phyloP scores from a whole-genome alignment of 1,140 invertebrate species.

The Scaptodrosophila lebanonensis region DNA sequence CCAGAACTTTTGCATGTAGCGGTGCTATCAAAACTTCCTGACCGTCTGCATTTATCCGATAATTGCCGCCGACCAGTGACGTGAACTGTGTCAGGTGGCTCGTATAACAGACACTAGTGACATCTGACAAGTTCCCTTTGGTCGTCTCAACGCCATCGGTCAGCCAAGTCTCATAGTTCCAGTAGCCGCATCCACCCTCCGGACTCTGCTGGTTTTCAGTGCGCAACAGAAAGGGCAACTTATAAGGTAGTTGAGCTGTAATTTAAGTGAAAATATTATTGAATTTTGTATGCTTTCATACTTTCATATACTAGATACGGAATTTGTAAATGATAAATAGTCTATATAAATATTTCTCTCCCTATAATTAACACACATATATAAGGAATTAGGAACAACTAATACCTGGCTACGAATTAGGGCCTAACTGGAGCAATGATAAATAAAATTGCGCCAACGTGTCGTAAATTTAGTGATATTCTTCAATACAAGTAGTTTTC shows the following conservation, averaged over 20 bases:
- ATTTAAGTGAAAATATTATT: too few species aligned
- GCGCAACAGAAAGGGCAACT: constrained; percentile 50
- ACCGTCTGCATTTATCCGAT: constrained; percentile 51
- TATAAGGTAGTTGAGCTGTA: constrained; percentile 31
- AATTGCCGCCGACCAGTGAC: constrained; percentile 78
- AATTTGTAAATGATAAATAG: too few species aligned
- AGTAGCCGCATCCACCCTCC: constrained; percentile 63
- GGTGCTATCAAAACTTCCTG: constrained; percentile 63
- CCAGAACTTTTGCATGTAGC: constrained; percentile 78
- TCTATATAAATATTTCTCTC: too few species aligned
- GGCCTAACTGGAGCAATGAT: too few species aligned
- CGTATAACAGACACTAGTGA: constrained; percentile 78
- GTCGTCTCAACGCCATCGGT: constrained; percentile 49
- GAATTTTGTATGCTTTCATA: too few species aligned
- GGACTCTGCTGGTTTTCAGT: constrained; percentile 45
- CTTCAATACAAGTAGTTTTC: too few species aligned
- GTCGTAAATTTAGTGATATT: too few species aligned
- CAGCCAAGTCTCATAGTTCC: constrained; percentile 69
- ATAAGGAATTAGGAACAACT: too few species aligned
- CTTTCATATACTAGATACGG: too few species aligned
- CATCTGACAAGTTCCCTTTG: constrained; percentile 17
- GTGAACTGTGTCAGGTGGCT: constrained; percentile 82
- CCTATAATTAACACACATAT: too few species aligned
- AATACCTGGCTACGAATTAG: too few species aligned
- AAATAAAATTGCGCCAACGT: too few species aligned